These are phyloP conservation scores for Lepidostoma basale DNA, from an alignment of 1,140 invertebrate genomes.

Conservation along the genomic window DNA sequence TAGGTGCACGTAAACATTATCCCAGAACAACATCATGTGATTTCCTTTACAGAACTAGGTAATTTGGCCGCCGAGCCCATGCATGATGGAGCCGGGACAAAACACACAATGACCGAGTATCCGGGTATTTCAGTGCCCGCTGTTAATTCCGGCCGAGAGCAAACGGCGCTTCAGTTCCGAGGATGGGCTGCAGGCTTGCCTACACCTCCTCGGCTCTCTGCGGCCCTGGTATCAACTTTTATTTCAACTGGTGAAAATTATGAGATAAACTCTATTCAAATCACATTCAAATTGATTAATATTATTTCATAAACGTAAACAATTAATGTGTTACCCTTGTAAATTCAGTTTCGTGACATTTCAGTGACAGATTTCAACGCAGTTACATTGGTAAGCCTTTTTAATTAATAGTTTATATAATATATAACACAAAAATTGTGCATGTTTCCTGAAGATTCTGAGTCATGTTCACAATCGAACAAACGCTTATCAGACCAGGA, in stretches of 20 bases:
- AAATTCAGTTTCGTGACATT: too few relatives aligned
- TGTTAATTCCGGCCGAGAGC: slow-evolving; percentile 15
- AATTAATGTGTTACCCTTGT: too few relatives aligned
- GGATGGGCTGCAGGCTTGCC: not conserved
- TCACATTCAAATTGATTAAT: too few relatives aligned
- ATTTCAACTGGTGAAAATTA: not conserved
- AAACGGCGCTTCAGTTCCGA: slow-evolving; percentile 8
- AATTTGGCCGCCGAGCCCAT: slow-evolving; percentile 29
- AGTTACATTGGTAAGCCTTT: too few relatives aligned
- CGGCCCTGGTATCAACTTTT: not conserved
- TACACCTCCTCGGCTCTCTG: not conserved
- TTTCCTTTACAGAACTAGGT: slow-evolving; percentile 31
- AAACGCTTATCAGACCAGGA: too few relatives aligned
- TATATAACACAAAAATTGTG: too few relatives aligned
- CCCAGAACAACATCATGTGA: slow-evolving; percentile 16
- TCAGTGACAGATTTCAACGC: too few relatives aligned
- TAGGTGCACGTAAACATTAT: slow-evolving; percentile 10
- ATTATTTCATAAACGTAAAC: too few relatives aligned
- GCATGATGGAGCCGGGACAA: slow-evolving; percentile 22
- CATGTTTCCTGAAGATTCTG: too few relatives aligned
- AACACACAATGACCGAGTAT: slow-evolving; percentile 32
- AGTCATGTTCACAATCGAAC: too few relatives aligned
- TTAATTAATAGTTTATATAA: too few relatives aligned
- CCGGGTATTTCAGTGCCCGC: slow-evolving; percentile 20
- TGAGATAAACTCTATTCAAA: too few relatives aligned